Conservation (phyloP, 2,888 invertebrate species). For the Druceiella hillmani region DNA sequence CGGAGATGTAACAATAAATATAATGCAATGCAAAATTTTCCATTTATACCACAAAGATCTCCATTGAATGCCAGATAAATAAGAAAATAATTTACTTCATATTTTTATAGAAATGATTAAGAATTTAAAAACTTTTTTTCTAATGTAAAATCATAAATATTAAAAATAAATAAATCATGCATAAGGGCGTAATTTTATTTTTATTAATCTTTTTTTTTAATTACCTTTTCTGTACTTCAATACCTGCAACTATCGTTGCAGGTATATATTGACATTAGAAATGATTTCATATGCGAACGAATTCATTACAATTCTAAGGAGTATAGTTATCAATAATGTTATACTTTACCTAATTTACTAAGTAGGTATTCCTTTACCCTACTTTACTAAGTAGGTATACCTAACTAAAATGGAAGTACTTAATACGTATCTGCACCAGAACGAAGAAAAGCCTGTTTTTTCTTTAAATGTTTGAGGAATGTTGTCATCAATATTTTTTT, state of each 20-base stretch:
- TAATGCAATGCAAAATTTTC: no score
- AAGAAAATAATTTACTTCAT: no score
- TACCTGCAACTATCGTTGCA: no score
- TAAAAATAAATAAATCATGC: constrained; percentile 2
- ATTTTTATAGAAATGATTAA: background rate
- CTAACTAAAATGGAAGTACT: no score
- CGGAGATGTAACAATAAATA: no score
- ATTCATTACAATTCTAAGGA: background rate
- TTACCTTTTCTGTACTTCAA: no score
- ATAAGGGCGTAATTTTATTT: background rate
- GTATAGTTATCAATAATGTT: no score
- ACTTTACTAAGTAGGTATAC: no score
- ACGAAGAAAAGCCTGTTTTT: constrained; percentile 8
- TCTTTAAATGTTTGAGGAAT: constrained; percentile 6
- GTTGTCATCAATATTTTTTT: constrained; percentile 7
- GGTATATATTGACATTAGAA: constrained; percentile 2
- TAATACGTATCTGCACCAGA: constrained; percentile 9
- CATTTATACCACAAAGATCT: no score
- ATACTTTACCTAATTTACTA: no score
- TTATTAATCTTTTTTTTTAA: background rate
- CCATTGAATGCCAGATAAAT: no score
- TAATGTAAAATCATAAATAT: background rate
- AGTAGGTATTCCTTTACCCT: no score
- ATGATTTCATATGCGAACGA: constrained; percentile 2
- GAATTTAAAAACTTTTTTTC: background rate